Percentiles rank a stretch among this genome's conserved stretches.
Evolutionary conservation across 2,113 vertebrate genomes (phyloP).

Genomic region (Tychaedon coryphoeus): DNA sequence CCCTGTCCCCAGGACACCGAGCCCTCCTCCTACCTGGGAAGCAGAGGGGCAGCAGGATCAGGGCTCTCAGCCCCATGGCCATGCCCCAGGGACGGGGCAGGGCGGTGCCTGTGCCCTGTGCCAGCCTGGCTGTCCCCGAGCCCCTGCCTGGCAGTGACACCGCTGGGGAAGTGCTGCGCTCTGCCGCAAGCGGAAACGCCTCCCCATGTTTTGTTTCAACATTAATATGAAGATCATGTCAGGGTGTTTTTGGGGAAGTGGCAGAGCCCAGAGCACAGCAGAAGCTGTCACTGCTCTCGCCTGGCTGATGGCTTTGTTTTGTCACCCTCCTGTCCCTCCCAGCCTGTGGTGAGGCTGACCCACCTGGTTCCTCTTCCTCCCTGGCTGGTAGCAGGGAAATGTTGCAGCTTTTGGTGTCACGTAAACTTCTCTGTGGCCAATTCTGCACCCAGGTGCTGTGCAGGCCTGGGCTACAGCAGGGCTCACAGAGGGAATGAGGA

Average conservation of each 20-base stretch:
- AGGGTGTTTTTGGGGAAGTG: not conserved
- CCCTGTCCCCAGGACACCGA: not conserved
- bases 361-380: not conserved
- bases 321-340: not conserved
- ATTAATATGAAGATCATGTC: not conserved
- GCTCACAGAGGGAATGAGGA: not conserved
- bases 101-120: not conserved
- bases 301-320: not conserved
- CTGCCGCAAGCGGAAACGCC: not conserved
- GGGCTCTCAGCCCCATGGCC: not conserved
- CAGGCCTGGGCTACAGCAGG: not conserved
- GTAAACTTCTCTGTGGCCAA: accelerated
- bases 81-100: not conserved
- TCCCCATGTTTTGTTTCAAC: not conserved
- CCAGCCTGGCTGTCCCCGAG: too few relatives aligned
- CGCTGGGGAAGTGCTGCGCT: not conserved
- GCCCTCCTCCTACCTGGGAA: conserved; percentile 39
- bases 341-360: accelerated
- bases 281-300: not conserved
- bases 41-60: conserved; percentile 6
- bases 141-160: not conserved
- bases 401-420: not conserved
- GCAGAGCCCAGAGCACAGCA: not conserved
- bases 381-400: not conserved
- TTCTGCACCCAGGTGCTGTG: not conserved